These are phyloP conservation scores for Stratiomys singularior DNA, from an alignment of 2,888 invertebrate species.

Conservation along the genomic window DNA sequence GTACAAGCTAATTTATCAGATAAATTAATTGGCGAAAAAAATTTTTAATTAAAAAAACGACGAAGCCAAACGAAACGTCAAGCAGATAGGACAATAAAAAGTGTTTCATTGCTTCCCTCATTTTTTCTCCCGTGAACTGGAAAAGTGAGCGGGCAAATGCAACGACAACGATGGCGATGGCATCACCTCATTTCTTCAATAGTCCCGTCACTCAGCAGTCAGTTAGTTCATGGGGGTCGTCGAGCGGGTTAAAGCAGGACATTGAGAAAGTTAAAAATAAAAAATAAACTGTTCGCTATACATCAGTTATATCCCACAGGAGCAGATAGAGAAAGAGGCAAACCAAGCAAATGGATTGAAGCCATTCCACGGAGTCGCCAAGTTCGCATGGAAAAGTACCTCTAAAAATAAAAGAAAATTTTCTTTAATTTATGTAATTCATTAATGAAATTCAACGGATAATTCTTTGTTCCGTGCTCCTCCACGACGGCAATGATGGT, in stretches of 20 bases:
- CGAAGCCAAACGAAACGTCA: conserved; percentile 18
- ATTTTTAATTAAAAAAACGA: conserved; percentile 50
- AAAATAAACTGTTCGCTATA: not conserved
- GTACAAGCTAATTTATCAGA: conserved; percentile 52
- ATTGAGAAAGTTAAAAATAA: not conserved
- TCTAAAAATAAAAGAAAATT: conserved; percentile 49
- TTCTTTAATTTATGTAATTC: conserved; percentile 54
- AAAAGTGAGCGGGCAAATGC: not conserved
- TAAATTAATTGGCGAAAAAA: conserved; percentile 52
- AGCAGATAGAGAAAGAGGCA: not conserved
- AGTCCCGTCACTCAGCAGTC: conserved; percentile 23
- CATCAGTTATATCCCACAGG: conserved; percentile 7
- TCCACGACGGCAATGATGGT: not conserved
- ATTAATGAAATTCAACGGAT: conserved; percentile 53
- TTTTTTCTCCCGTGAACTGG: conserved; percentile 20
- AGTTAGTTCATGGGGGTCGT: not conserved
- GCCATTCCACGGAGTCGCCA: not conserved
- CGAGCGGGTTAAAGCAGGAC: conserved; percentile 11
- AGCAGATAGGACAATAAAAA: conserved; percentile 46
- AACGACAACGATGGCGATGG: conserved; percentile 20
- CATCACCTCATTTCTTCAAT: conserved; percentile 36
- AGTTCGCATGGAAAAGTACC: conserved; percentile 6
- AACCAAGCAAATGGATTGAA: not conserved
- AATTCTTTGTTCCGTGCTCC: conserved; percentile 47
- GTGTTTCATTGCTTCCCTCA: conserved; percentile 36